phyloP scores from a whole-genome alignment of 2,888 invertebrate genomes.

The Philonicus albiceps region DNA sequence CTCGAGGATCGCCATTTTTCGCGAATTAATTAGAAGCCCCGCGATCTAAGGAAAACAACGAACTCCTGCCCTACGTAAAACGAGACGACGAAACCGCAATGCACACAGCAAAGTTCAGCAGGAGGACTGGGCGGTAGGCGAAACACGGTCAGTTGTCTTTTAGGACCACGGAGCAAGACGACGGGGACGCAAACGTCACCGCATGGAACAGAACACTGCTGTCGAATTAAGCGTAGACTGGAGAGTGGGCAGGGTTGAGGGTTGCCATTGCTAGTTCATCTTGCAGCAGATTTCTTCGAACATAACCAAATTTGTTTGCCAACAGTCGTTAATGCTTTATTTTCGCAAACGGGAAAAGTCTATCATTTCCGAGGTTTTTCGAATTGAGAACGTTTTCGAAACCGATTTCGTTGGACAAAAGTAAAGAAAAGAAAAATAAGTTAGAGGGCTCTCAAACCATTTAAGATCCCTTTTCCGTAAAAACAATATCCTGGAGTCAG shows the following conservation, averaged over 20 bases:
- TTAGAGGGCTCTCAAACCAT: no score
- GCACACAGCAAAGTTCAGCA: not conserved
- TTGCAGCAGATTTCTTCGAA: not conserved
- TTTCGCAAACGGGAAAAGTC: no score
- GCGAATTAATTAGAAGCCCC: not conserved
- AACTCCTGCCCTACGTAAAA: not conserved
- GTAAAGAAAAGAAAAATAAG: no score
- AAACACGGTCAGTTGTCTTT: not conserved
- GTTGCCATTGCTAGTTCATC: not conserved
- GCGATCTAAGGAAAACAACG: not conserved
- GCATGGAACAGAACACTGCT: not conserved
- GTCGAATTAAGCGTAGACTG: not conserved
- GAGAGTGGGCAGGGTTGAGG: not conserved
- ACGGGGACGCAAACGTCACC: not conserved
- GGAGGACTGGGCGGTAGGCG: not conserved
- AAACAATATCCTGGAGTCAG: no score
- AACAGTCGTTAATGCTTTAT: not conserved
- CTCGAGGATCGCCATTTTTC: conserved; percentile 54
- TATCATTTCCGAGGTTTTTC: no score
- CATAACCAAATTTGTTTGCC: not conserved
- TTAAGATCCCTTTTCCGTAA: no score
- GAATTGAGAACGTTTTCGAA: no score
- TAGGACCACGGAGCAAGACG: not conserved
- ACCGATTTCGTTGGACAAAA: no score
- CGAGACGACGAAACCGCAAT: not conserved